Percentiles rank a stretch among this genome's conserved stretches.
Evolutionary conservation across 1,140 invertebrate species (phyloP).

Genomic region (Atta texana): DNA sequence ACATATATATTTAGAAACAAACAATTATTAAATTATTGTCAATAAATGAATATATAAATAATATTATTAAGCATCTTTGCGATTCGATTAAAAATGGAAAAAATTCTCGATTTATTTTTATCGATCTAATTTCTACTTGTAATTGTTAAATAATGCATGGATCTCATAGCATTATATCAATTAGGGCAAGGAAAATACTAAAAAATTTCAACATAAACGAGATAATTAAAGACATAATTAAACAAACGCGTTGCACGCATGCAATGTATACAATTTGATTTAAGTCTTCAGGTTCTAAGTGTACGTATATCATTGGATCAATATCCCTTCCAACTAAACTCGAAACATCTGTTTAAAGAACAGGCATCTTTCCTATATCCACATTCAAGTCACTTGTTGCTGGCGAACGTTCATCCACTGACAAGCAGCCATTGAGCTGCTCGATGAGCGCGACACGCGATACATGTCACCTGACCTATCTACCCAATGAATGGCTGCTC

Average conservation of each 20-base stretch:
- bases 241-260: too few relatives aligned
- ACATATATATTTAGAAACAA: background rate
- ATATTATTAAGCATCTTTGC: too few relatives aligned
- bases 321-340: background rate
- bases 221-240: background rate
- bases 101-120: too few relatives aligned
- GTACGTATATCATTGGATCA: background rate
- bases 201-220: background rate
- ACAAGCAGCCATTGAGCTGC: constrained; percentile 46
- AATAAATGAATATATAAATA: background rate
- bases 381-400: constrained; percentile 57
- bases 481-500: constrained; percentile 57
- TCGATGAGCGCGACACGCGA: constrained; percentile 64
- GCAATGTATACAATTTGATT: background rate
- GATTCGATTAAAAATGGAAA: too few relatives aligned
- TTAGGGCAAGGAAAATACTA: background rate
- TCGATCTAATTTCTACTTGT: too few relatives aligned
- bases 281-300: background rate
- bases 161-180: background rate
- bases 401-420: constrained; percentile 43
- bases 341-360: constrained; percentile 28
- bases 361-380: constrained; percentile 20
- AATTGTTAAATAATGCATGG: background rate
- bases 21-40: background rate
- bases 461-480: constrained; percentile 66